Conservation (phyloP, 1,140 invertebrate species). For the Drosophila sechellia region DNA sequence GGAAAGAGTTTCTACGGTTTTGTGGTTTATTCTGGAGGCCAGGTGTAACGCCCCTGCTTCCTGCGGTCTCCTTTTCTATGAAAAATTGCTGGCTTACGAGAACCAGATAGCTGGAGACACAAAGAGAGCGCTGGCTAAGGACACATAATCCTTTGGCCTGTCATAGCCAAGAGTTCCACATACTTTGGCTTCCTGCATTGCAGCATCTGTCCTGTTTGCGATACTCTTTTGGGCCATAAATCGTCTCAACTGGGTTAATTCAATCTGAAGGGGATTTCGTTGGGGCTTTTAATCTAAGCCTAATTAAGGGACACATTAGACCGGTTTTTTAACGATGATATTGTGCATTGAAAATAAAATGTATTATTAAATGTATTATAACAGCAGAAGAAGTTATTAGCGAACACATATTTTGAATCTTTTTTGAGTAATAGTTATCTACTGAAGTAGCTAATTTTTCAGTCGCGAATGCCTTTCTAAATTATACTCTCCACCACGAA, state of each 20-base stretch:
- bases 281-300: neutral
- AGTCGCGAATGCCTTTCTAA: neutral
- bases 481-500: constrained; percentile 4
- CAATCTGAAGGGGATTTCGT: neutral
- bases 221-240: constrained; percentile 17
- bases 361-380: too few species aligned
- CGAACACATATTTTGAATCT: too few species aligned
- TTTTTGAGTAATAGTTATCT: too few species aligned
- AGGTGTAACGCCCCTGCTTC: constrained; percentile 33
- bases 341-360: too few species aligned
- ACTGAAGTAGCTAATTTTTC: neutral
- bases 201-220: constrained; percentile 23
- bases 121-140: constrained; percentile 7
- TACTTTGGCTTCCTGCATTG: constrained; percentile 16
- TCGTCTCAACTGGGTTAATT: constrained; percentile 3
- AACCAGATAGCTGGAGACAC: constrained; percentile 2
- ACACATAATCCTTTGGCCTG: constrained; percentile 67
- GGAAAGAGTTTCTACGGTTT: constrained; percentile 26
- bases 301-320: neutral
- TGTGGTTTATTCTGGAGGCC: constrained; percentile 21
- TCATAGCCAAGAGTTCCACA: constrained; percentile 34
- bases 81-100: constrained; percentile 64
- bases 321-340: too few species aligned
- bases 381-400: too few species aligned
- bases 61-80: constrained; percentile 28